phyloP scores from a whole-genome alignment of 2,797 vertebrate species.

The Neomorphus geoffroyi region DNA sequence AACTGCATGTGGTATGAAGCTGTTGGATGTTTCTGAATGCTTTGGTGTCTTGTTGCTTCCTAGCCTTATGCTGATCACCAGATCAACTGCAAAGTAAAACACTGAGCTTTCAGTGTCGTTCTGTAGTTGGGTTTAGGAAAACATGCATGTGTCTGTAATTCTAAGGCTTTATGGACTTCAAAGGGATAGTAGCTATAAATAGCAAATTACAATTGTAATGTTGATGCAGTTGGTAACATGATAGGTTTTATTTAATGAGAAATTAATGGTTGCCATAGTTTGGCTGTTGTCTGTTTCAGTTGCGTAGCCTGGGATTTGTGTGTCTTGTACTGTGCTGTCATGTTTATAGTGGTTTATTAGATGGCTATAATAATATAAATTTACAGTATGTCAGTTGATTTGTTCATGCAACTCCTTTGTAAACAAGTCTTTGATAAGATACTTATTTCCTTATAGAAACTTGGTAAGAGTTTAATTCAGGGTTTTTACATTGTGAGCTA shows the following conservation, averaged over 20 bases:
- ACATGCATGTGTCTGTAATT: rapidly evolving
- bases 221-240: not conserved
- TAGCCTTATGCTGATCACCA: not conserved
- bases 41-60: not conserved
- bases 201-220: no score
- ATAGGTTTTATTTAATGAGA: not conserved
- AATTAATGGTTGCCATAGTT: not conserved
- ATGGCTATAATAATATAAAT: not conserved
- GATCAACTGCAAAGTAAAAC: not conserved
- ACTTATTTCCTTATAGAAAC: not conserved
- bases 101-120: not conserved
- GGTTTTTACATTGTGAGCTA: not conserved
- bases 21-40: not conserved
- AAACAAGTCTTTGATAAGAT: not conserved
- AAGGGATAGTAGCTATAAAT: not conserved
- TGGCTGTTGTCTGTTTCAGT: not conserved
- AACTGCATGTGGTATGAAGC: not conserved
- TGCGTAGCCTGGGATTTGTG: not conserved
- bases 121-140: not conserved
- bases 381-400: not conserved
- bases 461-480: not conserved
- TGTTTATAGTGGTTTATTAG: not conserved
- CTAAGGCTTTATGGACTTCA: not conserved
- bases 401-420: not conserved
- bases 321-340: not conserved